Evolutionary conservation across 2,888 invertebrate genomes (phyloP).

Genomic region (Ectemnius cavifrons): DNA sequence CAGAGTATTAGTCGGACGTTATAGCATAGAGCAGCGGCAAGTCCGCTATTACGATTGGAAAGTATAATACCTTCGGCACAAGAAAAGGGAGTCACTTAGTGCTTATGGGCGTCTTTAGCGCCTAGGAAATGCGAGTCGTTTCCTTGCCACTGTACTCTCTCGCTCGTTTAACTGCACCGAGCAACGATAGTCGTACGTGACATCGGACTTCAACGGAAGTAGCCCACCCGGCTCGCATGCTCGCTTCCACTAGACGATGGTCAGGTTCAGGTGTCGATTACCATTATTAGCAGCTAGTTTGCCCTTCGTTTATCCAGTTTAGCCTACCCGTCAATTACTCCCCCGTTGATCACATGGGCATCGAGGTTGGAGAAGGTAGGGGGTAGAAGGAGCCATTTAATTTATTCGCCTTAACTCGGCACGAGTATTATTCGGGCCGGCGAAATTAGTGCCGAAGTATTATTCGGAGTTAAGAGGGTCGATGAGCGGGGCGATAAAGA

Average conservation of each 20-base stretch:
- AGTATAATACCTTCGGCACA: neutral
- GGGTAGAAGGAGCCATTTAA: no score
- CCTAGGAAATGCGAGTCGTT: neutral
- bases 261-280: neutral
- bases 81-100: constrained; percentile 1
- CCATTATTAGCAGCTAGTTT: constrained; percentile 6
- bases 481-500: no score
- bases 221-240: no score
- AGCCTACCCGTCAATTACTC: neutral
- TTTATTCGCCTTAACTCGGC: no score
- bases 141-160: no score
- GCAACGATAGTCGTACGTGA: constrained; percentile 5
- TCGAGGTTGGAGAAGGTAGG: no score
- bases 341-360: neutral
- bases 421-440: no score
- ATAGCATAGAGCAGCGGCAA: neutral
- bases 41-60: neutral
- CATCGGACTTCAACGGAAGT: neutral
- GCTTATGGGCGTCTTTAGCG: constrained; percentile 2
- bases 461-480: no score
- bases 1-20: no score
- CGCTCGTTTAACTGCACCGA: neutral
- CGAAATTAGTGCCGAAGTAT: no score
- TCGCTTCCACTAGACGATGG: no score
- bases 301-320: constrained; percentile 4